Evolutionary conservation across 2,888 invertebrate species (phyloP).

Genomic region (Cyrtodaria siliqua): DNA sequence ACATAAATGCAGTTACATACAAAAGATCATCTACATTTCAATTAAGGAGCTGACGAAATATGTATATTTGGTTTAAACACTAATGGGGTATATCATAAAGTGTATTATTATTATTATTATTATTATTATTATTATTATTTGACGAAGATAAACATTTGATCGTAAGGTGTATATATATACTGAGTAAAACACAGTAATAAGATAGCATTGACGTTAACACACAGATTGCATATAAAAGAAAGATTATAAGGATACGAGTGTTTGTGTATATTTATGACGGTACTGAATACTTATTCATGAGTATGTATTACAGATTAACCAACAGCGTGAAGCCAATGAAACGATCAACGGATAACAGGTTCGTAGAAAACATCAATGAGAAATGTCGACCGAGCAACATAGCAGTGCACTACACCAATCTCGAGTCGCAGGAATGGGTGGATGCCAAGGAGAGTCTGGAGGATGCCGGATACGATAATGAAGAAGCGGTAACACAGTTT

Average conservation of each 20-base stretch:
- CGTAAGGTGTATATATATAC: no score
- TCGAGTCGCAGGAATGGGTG: constrained; percentile 82
- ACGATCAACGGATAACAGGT: constrained; percentile 51
- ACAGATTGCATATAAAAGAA: neutral
- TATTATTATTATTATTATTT: no score
- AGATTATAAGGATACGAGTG: neutral
- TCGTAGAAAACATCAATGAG: constrained; percentile 75
- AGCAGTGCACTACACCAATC: constrained; percentile 75
- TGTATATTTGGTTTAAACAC: no score
- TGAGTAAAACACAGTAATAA: no score
- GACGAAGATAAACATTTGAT: no score
- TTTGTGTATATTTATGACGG: neutral
- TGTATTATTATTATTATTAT: no score
- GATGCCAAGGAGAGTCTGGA: constrained; percentile 81
- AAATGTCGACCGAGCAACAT: constrained; percentile 79
- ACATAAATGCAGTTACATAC: no score
- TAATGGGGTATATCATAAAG: no score
- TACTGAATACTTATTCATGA: no score
- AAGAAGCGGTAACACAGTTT: constrained; percentile 72
- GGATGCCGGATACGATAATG: constrained; percentile 72
- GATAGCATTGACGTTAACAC: neutral
- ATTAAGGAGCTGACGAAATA: no score
- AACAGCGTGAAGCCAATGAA: constrained; percentile 73
- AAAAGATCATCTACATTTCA: no score
- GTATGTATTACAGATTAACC: constrained; percentile 55